A percentile compares a stretch with the other conserved stretches of the same genome.
Conservation (phyloP, 2,888 invertebrate species). For the Pristionchus maxplancki region DNA sequence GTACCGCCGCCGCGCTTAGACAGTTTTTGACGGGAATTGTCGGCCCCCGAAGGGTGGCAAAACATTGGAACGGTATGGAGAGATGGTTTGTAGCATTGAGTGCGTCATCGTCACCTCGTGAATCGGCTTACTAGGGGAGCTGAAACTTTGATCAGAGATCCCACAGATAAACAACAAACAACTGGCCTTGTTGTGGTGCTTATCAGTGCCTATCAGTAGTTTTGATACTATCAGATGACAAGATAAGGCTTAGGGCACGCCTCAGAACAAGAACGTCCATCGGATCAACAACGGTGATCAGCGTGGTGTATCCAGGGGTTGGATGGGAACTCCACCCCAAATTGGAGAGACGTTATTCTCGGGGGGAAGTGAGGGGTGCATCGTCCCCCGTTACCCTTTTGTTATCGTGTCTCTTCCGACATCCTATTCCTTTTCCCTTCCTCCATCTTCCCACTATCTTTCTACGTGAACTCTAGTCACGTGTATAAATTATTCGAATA, state of each 20-base stretch:
- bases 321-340: background rate
- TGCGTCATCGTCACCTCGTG: background rate
- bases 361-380: background rate
- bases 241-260: background rate
- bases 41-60: background rate
- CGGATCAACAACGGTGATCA: background rate
- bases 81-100: background rate
- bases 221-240: background rate
- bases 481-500: background rate
- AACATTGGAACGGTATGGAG: background rate
- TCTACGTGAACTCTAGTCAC: background rate
- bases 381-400: slow-evolving; percentile 29
- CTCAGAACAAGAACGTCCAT: background rate
- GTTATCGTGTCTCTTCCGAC: background rate
- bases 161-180: background rate
- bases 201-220: background rate
- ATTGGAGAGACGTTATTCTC: slow-evolving; percentile 5
- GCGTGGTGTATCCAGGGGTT: background rate
- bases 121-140: background rate
- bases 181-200: background rate
- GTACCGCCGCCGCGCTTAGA: background rate
- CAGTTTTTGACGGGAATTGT: slow-evolving; percentile 5
- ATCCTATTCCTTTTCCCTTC: background rate
- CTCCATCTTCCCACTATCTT: background rate
- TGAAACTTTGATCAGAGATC: slow-evolving; percentile 2